phyloP scores from a whole-genome alignment of 2,113 vertebrate species.

The Cebidichthys violaceus region DNA sequence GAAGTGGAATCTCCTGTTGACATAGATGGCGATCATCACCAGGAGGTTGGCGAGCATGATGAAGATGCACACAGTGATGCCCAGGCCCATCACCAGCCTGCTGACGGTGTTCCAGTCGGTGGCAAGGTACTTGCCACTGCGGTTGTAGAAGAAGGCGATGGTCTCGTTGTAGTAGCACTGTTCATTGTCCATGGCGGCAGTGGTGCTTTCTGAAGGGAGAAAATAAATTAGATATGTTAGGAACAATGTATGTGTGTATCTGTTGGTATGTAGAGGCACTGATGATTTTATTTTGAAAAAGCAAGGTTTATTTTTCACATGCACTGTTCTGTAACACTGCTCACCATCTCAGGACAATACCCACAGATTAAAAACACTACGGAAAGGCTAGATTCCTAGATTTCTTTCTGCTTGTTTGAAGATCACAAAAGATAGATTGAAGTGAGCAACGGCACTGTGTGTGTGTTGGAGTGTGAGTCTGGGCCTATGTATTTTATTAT shows the following conservation, averaged over 20 bases:
- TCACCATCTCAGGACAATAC: neutral
- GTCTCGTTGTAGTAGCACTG: slow-evolving; percentile 99
- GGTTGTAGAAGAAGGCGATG: slow-evolving; percentile 99
- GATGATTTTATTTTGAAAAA: neutral
- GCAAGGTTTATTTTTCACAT: neutral
- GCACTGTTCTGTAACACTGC: neutral
- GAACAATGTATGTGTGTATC: neutral
- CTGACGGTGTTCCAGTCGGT: slow-evolving; percentile 96
- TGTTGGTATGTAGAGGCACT: neutral
- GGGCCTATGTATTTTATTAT: too few relatives aligned
- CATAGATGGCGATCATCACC: slow-evolving; percentile 99
- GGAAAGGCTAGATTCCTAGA: neutral
- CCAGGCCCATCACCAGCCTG: slow-evolving; percentile 97
- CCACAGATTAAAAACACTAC: neutral
- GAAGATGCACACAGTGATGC: slow-evolving; percentile 98
- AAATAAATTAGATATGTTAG: neutral
- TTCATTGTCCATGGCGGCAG: slow-evolving; percentile 83
- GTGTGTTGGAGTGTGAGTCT: too few relatives aligned
- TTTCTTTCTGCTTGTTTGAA: neutral
- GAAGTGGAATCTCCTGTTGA: slow-evolving; percentile 98
- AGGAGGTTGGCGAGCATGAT: slow-evolving; percentile 99
- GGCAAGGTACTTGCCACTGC: slow-evolving; percentile 92
- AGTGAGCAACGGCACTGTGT: too few relatives aligned
- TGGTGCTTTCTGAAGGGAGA: slow-evolving; percentile 61
- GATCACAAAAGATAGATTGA: neutral